A percentile compares a stretch with the other conserved stretches of the same genome.
These are phyloP conservation scores for Coremacera marginata DNA, from an alignment of 2,888 invertebrate species.

Conservation along the genomic window DNA sequence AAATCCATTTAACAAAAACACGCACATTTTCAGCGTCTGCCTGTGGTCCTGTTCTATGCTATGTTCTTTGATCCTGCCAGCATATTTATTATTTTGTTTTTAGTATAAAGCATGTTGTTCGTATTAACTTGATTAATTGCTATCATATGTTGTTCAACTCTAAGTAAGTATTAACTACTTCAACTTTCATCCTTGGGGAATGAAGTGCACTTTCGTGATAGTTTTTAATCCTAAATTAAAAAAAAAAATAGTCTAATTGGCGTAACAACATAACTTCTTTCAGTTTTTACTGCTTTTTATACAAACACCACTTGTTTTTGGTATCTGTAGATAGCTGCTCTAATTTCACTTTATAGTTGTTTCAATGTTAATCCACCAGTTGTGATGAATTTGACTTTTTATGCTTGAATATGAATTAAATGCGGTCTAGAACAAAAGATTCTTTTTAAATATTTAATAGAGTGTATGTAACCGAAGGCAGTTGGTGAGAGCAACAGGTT, in stretches of 20 bases:
- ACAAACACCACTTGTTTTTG: too few species aligned
- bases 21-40: slow-evolving; percentile 1
- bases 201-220: slow-evolving; percentile 18
- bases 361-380: slow-evolving; percentile 38
- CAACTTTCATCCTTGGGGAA: neutral
- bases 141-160: slow-evolving; percentile 58
- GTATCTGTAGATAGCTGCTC: too few species aligned
- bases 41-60: too few species aligned
- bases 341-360: too few species aligned
- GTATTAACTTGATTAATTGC: slow-evolving; percentile 60
- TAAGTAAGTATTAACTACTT: neutral
- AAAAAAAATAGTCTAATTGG: slow-evolving; percentile 38
- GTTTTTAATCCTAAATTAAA: too few species aligned
- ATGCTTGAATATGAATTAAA: slow-evolving; percentile 37
- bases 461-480: neutral
- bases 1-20: slow-evolving; percentile 14
- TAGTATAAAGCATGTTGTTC: slow-evolving; percentile 1
- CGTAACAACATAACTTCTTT: slow-evolving; percentile 49
- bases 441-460: neutral
- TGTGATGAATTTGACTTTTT: slow-evolving; percentile 42
- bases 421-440: neutral
- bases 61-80: too few species aligned
- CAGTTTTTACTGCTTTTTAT: too few species aligned
- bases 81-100: neutral
- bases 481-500: slow-evolving; percentile 18